Evolutionary conservation across 1,140 invertebrate genomes (phyloP).

Genomic region (Aporrectodea caliginosa): DNA sequence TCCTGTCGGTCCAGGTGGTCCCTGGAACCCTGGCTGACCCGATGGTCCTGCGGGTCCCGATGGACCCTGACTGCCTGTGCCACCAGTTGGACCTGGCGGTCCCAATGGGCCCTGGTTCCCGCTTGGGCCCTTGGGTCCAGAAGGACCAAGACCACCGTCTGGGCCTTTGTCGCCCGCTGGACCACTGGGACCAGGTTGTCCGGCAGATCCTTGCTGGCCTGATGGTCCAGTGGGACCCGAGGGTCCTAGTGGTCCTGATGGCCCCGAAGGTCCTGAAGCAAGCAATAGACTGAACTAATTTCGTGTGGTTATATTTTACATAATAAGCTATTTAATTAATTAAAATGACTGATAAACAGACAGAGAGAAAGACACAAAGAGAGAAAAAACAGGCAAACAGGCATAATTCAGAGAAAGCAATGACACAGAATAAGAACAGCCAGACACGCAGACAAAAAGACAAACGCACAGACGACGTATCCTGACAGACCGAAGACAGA

Average conservation of each 20-base stretch:
- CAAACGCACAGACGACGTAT: no score
- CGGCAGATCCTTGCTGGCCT: conserved; percentile 16
- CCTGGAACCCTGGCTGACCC: not conserved
- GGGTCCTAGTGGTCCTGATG: not conserved
- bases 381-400: no score
- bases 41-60: not conserved
- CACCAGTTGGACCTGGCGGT: conserved; percentile 9
- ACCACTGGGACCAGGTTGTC: conserved; percentile 3
- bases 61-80: not conserved
- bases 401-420: no score
- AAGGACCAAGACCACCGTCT: not conserved
- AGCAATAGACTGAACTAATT: no score
- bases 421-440: no score
- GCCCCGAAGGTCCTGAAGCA: conserved; percentile 20
- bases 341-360: no score
- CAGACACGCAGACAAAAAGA: no score
- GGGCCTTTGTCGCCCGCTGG: not conserved
- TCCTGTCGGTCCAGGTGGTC: not conserved
- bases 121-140: conserved; percentile 32
- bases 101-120: conserved; percentile 14
- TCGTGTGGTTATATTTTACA: no score
- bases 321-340: no score
- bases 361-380: no score
- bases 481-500: no score
- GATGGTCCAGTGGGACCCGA: conserved; percentile 7